A percentile compares a stretch with the other conserved stretches of the same genome.
These are phyloP conservation scores for Hemithea aestivaria DNA, from an alignment of 2,888 invertebrate species.

Conservation along the genomic window DNA sequence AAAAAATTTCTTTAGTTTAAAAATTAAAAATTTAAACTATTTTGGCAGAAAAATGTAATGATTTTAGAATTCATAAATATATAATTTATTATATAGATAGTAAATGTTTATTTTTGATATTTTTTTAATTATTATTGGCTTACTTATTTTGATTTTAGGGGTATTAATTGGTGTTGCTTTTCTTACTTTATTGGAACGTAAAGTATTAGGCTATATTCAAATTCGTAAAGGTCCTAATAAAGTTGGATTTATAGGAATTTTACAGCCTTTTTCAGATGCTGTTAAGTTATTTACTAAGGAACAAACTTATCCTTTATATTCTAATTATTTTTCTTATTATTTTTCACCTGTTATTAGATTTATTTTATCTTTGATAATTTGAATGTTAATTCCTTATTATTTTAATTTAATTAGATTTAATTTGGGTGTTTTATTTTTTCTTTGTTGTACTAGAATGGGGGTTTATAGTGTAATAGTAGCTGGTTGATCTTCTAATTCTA, in stretches of 20 bases:
- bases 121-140: conserved; percentile 54
- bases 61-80: conserved; percentile 84
- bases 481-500: conserved; percentile 86
- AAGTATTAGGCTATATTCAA: conserved; percentile 85
- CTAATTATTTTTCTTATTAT: conserved; percentile 82
- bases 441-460: conserved; percentile 81
- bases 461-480: conserved; percentile 82
- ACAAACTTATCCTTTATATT: conserved; percentile 73
- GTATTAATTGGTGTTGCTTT: conserved; percentile 83
- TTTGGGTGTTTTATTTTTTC: conserved; percentile 82
- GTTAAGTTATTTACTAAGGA: conserved; percentile 86
- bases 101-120: conserved; percentile 72
- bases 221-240: conserved; percentile 87
- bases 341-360: conserved; percentile 79
- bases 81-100: conserved; percentile 77
- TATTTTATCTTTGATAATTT: conserved; percentile 79
- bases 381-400: conserved; percentile 79
- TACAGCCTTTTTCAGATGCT: conserved; percentile 86
- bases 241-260: conserved; percentile 79
- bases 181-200: conserved; percentile 86
- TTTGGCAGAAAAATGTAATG: conserved; percentile 85
- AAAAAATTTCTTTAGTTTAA: background rate
- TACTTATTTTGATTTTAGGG: conserved; percentile 77
- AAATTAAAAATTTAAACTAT: conserved; percentile 45
- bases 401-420: conserved; percentile 76